A percentile compares a stretch with the other conserved stretches of the same genome.
phyloP scores from a whole-genome alignment of 1,140 invertebrate genomes.

The Lucilia sericata region DNA sequence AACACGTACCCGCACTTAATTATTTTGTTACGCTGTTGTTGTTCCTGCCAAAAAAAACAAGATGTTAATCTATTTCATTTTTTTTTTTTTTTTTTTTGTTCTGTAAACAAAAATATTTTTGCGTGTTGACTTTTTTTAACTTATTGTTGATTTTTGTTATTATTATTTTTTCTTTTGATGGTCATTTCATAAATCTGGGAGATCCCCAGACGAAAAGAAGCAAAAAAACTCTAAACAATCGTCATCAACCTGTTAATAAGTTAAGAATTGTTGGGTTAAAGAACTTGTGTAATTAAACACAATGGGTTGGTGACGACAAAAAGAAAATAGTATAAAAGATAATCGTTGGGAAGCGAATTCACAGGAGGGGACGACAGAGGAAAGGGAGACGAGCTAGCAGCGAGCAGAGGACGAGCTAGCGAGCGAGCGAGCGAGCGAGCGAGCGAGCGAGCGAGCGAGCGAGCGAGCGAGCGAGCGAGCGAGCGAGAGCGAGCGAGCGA shows the following conservation, averaged over 20 bases:
- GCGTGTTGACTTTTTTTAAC: not conserved
- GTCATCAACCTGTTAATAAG: slow-evolving; percentile 31
- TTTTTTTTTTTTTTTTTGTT: not conserved
- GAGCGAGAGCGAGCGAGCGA: too few species aligned
- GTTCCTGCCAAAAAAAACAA: not conserved
- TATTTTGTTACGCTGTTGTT: too few species aligned
- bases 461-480: too few species aligned
- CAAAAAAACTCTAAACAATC: not conserved
- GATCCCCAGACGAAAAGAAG: slow-evolving; percentile 19
- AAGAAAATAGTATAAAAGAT: not conserved
- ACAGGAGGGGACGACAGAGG: too few species aligned
- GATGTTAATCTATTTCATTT: not conserved
- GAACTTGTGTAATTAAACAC: not conserved
- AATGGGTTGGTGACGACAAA: not conserved
- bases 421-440: too few species aligned
- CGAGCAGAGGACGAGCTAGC: too few species aligned
- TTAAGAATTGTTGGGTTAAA: slow-evolving; percentile 7
- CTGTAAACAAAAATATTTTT: not conserved
- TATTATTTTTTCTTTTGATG: slow-evolving; percentile 34
- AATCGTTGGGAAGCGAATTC: too few species aligned
- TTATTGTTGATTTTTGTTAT: not conserved
- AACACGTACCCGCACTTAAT: too few species aligned
- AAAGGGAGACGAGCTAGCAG: too few species aligned
- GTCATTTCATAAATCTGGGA: slow-evolving; percentile 39
- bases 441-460: too few species aligned